phyloP scores from a whole-genome alignment of 2,113 vertebrate species.

The Polypterus bichir region DNA sequence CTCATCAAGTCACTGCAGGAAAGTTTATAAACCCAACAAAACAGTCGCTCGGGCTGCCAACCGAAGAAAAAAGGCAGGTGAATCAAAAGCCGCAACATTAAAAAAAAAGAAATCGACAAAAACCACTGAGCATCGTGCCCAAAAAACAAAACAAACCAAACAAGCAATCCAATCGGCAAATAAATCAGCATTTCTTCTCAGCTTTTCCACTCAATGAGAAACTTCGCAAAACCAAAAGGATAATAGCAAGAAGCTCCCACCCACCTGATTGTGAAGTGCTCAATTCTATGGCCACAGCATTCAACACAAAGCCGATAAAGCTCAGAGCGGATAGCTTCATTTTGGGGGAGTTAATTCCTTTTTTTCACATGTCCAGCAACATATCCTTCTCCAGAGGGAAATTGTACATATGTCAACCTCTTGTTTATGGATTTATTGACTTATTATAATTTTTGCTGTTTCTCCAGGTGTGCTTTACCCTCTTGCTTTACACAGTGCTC shows the following conservation, averaged over 20 bases:
- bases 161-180: no score
- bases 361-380: conserved; percentile 57
- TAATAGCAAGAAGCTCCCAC: conserved; percentile 27
- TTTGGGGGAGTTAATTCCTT: conserved; percentile 38
- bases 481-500: background rate
- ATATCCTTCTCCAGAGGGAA: conserved; percentile 29
- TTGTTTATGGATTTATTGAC: conserved; percentile 3
- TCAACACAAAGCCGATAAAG: conserved; percentile 60
- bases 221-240: conserved; percentile 11
- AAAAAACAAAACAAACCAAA: no score
- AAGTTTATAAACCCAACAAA: no score
- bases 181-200: no score
- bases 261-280: conserved; percentile 78
- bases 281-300: conserved; percentile 48
- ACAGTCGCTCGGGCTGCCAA: no score
- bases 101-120: no score
- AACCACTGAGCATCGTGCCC: no score
- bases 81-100: no score
- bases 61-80: no score
- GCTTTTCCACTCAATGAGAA: no score
- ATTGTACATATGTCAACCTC: background rate
- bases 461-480: conserved; percentile 9
- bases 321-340: conserved; percentile 53
- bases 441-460: conserved; percentile 31
- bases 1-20: no score